Evolutionary conservation across 2,797 vertebrate species (phyloP).

Genomic region (Oophaga sylvatica): DNA sequence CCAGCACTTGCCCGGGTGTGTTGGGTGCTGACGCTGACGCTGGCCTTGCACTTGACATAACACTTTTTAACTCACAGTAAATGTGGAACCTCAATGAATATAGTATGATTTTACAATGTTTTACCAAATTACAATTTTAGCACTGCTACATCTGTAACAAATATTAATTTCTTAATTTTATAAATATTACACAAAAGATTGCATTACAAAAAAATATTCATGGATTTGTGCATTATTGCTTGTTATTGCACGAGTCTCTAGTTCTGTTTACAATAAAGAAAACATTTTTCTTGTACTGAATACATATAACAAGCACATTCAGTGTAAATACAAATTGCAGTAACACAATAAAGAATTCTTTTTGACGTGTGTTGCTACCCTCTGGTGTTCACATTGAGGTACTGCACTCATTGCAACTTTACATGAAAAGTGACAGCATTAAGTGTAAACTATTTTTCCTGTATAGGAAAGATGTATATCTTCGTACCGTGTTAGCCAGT

Average conservation of each 20-base stretch:
- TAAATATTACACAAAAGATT: neutral
- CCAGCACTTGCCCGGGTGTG: too few species aligned
- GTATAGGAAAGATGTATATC: too few species aligned
- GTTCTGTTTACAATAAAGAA: too few species aligned
- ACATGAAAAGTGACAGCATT: too few species aligned
- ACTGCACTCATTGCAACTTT: neutral
- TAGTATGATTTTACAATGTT: neutral
- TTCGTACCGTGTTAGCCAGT: too few species aligned
- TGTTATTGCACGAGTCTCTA: neutral
- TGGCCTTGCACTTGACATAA: too few species aligned
- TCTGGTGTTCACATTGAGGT: neutral
- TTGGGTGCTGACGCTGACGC: too few species aligned
- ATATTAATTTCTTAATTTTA: neutral
- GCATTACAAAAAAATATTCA: too few species aligned
- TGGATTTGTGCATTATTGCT: neutral
- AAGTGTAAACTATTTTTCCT: neutral
- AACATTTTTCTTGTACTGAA: too few species aligned
- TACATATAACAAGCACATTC: neutral
- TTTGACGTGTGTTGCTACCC: neutral
- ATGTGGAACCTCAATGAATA: neutral
- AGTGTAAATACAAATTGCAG: neutral
- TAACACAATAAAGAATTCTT: neutral
- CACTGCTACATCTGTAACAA: neutral
- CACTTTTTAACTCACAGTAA: too few species aligned
- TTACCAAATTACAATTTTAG: neutral